Percentiles rank a stretch among this genome's conserved stretches.
phyloP scores from a whole-genome alignment of 1,140 invertebrate species.

The Pachypeltis micranthus region DNA sequence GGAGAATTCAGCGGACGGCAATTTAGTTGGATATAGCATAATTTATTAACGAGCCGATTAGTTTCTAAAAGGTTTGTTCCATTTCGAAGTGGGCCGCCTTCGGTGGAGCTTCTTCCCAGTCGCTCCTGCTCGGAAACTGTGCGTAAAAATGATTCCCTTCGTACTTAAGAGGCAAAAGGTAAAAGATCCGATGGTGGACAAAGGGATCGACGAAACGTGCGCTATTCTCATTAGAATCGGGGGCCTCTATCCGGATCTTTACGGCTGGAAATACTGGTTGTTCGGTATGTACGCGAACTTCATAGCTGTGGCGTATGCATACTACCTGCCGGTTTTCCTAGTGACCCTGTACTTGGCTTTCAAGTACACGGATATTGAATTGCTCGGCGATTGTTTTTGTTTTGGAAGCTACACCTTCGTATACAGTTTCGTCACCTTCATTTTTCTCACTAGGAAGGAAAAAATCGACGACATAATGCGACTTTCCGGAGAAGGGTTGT shows the following conservation, averaged over 20 bases:
- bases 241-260: background rate
- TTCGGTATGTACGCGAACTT: background rate
- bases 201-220: background rate
- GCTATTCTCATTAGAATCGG: background rate
- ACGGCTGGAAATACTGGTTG: background rate
- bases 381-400: background rate
- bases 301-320: background rate
- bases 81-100: too few species aligned
- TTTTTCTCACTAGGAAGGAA: background rate
- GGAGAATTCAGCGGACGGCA: too few species aligned
- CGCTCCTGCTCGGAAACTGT: too few species aligned
- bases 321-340: background rate
- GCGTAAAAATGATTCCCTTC: too few species aligned
- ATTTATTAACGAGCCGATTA: too few species aligned
- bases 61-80: too few species aligned
- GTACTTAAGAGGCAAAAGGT: background rate
- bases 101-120: too few species aligned
- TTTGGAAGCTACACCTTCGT: background rate
- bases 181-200: background rate
- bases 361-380: background rate
- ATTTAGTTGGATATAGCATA: too few species aligned
- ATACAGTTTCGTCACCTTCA: background rate
- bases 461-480: background rate
- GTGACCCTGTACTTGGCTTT: background rate
- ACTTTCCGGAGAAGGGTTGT: background rate